Percentiles rank a stretch among this genome's conserved stretches.
phyloP scores from a whole-genome alignment of 1,140 invertebrate species.

The Bombus haemorrhoidalis region DNA sequence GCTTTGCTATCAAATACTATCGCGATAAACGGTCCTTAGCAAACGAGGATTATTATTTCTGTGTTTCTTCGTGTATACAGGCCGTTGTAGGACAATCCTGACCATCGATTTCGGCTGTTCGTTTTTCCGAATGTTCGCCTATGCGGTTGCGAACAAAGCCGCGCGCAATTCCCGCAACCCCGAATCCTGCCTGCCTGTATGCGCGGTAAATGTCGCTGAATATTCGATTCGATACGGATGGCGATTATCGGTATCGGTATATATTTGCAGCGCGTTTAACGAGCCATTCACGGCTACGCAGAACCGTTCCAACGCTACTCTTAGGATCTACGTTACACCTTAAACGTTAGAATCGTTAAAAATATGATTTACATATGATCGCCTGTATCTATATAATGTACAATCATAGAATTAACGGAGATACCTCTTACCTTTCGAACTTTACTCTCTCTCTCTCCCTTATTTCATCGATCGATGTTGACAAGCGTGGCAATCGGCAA shows the following conservation, averaged over 20 bases:
- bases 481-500: not conserved
- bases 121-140: not conserved
- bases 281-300: not conserved
- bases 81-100: not conserved
- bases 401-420: too few relatives aligned
- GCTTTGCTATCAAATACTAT: not conserved
- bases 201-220: constrained; percentile 14
- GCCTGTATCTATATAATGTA: too few relatives aligned
- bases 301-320: not conserved
- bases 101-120: not conserved
- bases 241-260: not conserved
- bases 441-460: not conserved
- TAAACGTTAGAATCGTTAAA: too few relatives aligned
- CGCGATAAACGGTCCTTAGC: not conserved
- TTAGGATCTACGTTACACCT: too few relatives aligned
- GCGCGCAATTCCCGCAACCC: not conserved
- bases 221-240: constrained; percentile 8
- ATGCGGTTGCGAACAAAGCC: not conserved
- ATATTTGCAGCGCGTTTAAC: not conserved
- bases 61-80: not conserved
- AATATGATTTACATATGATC: too few relatives aligned
- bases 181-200: not conserved
- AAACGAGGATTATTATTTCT: not conserved
- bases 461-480: not conserved
- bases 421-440: not conserved